Percentiles rank a stretch among this genome's conserved stretches.
These are phyloP conservation scores for Hypanus sabinus DNA, from an alignment of 2,113 vertebrate species.

Conservation along the genomic window DNA sequence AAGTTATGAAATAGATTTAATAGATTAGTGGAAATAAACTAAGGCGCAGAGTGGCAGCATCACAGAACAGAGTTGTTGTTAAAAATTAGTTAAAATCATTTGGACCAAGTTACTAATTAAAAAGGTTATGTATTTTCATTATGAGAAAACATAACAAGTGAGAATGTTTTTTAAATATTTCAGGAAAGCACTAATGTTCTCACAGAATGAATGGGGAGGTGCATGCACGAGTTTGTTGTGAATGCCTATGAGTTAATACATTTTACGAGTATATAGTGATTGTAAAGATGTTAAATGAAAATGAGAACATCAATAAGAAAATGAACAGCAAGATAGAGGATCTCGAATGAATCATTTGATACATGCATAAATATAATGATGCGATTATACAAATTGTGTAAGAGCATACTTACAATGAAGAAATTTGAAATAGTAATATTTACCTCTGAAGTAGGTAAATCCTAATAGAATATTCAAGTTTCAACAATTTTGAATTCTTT, in stretches of 20 bases:
- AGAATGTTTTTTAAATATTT: no score
- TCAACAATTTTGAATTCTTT: neutral
- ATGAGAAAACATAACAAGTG: no score
- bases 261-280: neutral
- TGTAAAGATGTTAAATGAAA: neutral
- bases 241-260: neutral
- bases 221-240: no score
- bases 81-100: no score
- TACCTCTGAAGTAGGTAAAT: neutral
- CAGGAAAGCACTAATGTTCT: no score
- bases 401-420: neutral
- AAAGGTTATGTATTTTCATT: no score
- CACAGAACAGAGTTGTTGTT: no score
- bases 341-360: neutral
- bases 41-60: no score
- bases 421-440: neutral
- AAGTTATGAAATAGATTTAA: no score
- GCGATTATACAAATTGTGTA: neutral
- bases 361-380: neutral
- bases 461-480: neutral
- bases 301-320: neutral
- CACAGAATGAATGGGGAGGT: no score
- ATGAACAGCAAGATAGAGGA: neutral
- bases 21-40: no score
- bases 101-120: no score